A percentile compares a stretch with the other conserved stretches of the same genome.
phyloP scores from a whole-genome alignment of 2,888 invertebrate genomes.

The Calameuta filiformis region DNA sequence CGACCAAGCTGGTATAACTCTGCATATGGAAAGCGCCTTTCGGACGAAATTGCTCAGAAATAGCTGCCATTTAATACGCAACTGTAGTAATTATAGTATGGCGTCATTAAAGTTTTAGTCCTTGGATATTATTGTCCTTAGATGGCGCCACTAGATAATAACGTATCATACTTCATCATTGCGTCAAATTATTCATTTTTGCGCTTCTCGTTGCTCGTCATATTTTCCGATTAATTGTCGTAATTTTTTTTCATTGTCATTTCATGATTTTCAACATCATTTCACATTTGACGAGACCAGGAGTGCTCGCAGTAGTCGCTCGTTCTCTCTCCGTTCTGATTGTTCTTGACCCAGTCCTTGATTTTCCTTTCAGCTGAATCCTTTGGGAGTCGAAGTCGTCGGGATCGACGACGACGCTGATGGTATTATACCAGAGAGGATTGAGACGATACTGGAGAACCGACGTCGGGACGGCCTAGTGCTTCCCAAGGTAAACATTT shows the following conservation, averaged over 20 bases:
- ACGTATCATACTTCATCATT: not conserved
- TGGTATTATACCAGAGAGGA: conserved; percentile 74
- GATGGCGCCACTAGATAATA: not conserved
- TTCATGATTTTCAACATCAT: too few species aligned
- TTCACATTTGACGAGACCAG: not conserved
- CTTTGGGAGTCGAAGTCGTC: conserved; percentile 73
- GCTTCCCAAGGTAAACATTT: not conserved
- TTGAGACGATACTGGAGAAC: conserved; percentile 71
- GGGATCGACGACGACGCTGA: conserved; percentile 75
- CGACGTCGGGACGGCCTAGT: conserved; percentile 50
- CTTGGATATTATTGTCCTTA: not conserved
- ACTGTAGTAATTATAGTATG: not conserved
- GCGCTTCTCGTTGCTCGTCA: not conserved
- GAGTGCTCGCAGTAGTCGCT: not conserved
- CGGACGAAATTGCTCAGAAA: not conserved
- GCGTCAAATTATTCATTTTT: not conserved
- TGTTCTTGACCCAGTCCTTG: not conserved
- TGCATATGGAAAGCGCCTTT: not conserved
- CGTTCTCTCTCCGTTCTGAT: not conserved
- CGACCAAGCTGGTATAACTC: not conserved
- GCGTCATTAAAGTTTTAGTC: not conserved
- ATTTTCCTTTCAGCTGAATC: conserved; percentile 71
- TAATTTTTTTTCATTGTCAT: not conserved
- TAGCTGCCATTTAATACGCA: not conserved
- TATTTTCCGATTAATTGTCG: not conserved